These are phyloP conservation scores for Bos taurus DNA, from an alignment of 2,113 vertebrate genomes.

Conservation along the genomic window ARS-UCD2.0 NC_037352.1:13689501-13690000, in stretches of 20 bases:
- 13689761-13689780: neutral
- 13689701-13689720: neutral
- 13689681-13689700: neutral
- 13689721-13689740: neutral
- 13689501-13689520: too few relatives aligned
- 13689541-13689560: neutral
- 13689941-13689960: neutral
- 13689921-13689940: neutral
- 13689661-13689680: neutral
- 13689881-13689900: neutral
- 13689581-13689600: neutral
- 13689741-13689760: neutral
- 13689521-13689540: neutral
- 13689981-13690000: neutral
- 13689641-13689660: neutral
- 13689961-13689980: neutral
- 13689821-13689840: neutral
- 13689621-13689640: neutral
- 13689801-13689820: neutral
- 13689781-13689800: neutral
- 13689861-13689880: neutral
- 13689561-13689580: neutral
- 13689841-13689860: neutral
- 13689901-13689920: neutral
- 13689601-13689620: neutral